Conservation (phyloP, 2,113 vertebrate species). For the Gadus chalcogrammus region DNA sequence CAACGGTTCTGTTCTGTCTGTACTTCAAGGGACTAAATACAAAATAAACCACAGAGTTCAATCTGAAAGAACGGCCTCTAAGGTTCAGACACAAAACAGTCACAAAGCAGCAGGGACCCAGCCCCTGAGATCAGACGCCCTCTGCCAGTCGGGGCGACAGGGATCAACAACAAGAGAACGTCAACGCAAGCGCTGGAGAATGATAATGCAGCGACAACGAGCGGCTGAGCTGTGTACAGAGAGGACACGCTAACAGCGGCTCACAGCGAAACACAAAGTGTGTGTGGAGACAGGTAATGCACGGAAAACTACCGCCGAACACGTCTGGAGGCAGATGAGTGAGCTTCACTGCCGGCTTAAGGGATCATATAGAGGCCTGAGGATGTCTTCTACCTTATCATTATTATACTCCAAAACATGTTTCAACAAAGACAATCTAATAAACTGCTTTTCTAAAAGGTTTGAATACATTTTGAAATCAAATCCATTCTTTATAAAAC, state of each 20-base stretch:
- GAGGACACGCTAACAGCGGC: constrained; percentile 62
- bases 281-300: constrained; percentile 22
- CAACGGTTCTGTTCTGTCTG: no score
- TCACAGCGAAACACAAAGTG: constrained; percentile 55
- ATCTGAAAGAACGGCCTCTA: not conserved
- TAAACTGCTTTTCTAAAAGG: no score
- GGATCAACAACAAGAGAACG: not conserved
- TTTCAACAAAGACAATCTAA: no score
- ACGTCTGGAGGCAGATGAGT: not conserved
- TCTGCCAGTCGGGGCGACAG: not conserved
- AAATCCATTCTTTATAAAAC: no score
- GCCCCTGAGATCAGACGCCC: not conserved
- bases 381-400: no score
- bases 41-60: not conserved
- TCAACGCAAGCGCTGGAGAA: no score
- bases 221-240: constrained; percentile 30
- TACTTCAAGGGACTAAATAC: no score
- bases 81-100: not conserved
- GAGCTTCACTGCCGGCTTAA: not conserved
- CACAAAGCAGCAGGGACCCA: not conserved
- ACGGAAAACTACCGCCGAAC: not conserved
- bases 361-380: not conserved
- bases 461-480: no score
- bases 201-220: not conserved
- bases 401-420: no score